Conservation (phyloP, 1,140 invertebrate species). For the Camponotus floridanus region DNA sequence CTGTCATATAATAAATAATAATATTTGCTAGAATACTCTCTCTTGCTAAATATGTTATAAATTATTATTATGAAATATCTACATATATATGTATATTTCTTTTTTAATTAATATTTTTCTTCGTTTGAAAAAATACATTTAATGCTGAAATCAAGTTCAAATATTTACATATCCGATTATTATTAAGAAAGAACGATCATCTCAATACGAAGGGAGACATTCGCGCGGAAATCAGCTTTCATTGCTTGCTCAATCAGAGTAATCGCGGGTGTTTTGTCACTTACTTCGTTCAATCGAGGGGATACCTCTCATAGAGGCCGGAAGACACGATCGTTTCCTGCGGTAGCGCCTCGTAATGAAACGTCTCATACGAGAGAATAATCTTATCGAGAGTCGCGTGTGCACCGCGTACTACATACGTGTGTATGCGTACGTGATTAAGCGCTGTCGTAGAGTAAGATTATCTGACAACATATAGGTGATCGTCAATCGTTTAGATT, state of each 20-base stretch:
- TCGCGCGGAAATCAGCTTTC: constrained; percentile 55
- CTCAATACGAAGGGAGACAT: not conserved
- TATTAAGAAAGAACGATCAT: constrained; percentile 12
- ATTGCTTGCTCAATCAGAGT: constrained; percentile 28
- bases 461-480: constrained; percentile 52
- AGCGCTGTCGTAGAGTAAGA: constrained; percentile 30
- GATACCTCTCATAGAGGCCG: constrained; percentile 33
- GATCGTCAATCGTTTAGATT: constrained; percentile 56
- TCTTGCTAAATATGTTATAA: not conserved
- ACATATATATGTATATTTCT: too few species aligned
- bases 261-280: constrained; percentile 54
- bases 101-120: not conserved
- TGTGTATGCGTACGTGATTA: constrained; percentile 40
- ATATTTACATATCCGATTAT: not conserved
- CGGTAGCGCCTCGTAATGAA: constrained; percentile 56
- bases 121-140: not conserved
- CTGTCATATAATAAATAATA: not conserved
- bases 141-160: not conserved
- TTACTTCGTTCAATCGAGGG: constrained; percentile 40
- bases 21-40: constrained; percentile 19
- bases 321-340: constrained; percentile 58
- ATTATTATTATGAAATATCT: not conserved
- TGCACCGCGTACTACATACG: constrained; percentile 2
- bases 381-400: constrained; percentile 49
- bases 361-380: constrained; percentile 26